Conservation (phyloP, 2,797 vertebrate genomes). For the Gobio occitaniae region DNA sequence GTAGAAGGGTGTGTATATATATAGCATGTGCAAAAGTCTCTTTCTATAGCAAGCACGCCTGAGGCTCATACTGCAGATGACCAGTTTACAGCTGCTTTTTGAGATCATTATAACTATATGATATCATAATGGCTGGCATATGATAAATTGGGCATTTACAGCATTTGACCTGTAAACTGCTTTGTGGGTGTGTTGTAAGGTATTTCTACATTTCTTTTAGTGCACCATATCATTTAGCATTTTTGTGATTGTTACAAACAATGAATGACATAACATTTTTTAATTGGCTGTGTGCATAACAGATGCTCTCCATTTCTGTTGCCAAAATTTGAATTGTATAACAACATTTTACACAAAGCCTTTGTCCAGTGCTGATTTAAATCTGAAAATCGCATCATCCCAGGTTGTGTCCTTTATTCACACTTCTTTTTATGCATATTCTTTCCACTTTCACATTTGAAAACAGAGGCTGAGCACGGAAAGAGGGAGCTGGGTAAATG, state of each 20-base stretch:
- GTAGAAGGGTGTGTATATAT: constrained; percentile 5
- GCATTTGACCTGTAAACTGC: neutral
- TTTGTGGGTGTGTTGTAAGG: neutral
- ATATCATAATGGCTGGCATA: neutral
- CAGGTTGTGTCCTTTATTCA: constrained; percentile 44
- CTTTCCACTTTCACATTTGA: constrained; percentile 32
- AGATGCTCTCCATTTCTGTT: constrained; percentile 29
- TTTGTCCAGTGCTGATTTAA: constrained; percentile 50
- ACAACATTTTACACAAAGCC: constrained; percentile 14
- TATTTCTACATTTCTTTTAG: neutral
- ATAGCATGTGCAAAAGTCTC: constrained; percentile 36
- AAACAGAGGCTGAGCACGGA: constrained; percentile 37
- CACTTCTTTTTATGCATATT: constrained; percentile 38
- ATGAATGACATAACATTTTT: constrained; percentile 26
- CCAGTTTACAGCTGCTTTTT: neutral
- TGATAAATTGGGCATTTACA: neutral
- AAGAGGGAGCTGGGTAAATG: constrained; percentile 27
- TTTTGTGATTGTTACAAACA: constrained; percentile 31
- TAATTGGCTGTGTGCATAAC: constrained; percentile 35
- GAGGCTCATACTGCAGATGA: constrained; percentile 33
- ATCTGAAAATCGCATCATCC: constrained; percentile 44
- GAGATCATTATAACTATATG: neutral
- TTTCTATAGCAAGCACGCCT: constrained; percentile 19
- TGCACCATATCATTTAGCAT: neutral
- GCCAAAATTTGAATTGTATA: constrained; percentile 32